Evolutionary conservation across 2,888 invertebrate species (phyloP).

Genomic region (Stenurella melanura): DNA sequence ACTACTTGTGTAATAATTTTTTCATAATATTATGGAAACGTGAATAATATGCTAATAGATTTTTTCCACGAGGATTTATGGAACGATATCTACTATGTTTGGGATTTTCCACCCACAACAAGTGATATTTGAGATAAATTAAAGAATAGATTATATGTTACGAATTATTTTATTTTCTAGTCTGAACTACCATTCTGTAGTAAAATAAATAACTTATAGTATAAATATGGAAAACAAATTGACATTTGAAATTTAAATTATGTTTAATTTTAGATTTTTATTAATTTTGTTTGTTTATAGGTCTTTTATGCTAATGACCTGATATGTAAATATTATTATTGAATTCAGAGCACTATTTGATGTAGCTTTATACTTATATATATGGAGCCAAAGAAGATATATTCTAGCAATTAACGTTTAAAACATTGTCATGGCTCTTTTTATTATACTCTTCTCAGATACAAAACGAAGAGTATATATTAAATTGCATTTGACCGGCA

Average conservation of each 20-base stretch:
- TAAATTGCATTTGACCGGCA: too few species aligned
- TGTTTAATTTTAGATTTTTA: constrained; percentile 11
- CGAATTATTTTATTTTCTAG: not conserved
- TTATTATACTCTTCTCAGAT: too few species aligned
- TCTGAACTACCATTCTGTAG: not conserved
- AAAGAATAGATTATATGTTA: constrained; percentile 23
- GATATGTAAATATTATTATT: not conserved
- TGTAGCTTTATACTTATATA: too few species aligned
- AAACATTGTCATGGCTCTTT: too few species aligned
- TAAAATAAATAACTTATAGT: constrained; percentile 22
- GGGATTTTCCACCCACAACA: constrained; percentile 6
- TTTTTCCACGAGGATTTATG: constrained; percentile 22
- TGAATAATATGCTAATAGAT: constrained; percentile 27
- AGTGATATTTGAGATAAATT: constrained; percentile 21
- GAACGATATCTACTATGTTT: constrained; percentile 12
- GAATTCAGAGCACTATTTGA: not conserved
- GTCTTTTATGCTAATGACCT: not conserved
- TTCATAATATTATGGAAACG: not conserved
- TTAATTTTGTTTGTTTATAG: constrained; percentile 11
- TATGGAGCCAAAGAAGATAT: too few species aligned
- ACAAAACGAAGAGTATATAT: too few species aligned
- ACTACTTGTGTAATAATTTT: constrained; percentile 8
- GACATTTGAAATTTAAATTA: constrained; percentile 13
- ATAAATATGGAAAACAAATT: constrained; percentile 10
- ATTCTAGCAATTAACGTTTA: too few species aligned